Evolutionary conservation across 2,113 vertebrate species (phyloP), one percentile per base, ranked within the genome.

Genomic region (Dunckerocampus dactyliophorus): DNA sequence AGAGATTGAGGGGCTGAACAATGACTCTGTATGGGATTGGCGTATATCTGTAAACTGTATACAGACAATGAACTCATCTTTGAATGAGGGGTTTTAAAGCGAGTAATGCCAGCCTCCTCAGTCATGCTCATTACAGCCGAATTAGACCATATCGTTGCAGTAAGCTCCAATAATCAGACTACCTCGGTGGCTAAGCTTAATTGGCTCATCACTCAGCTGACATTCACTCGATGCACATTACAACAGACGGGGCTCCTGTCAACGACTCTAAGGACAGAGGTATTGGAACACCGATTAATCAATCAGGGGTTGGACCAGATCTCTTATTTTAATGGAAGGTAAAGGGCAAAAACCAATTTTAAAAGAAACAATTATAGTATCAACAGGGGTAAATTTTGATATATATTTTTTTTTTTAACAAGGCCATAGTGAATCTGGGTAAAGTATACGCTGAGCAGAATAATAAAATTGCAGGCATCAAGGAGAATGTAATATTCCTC

Each of bases 91-190:
- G 45, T 79, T 81, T 82, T 68, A 66, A 66, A 76, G 65, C 61
- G 77, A 82, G 78, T 79, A 62, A 81, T 67, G 75, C 75, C 72
- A 62, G 60, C 75, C 76, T 86, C 77, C 76, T 65, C 72, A 66
- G 77, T 73, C 61, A 42, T 34, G 60, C 76, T 84, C 84, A 80
- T 85, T 81, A 77, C 59, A 69, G 74, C 49, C 42, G 67, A 83
- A 88, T 86, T 74, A 82, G 75, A 75, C 71, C 34, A 46, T 69
- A 74, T 84, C 75, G 72, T 59, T 11, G 31, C 47, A 39, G 71
- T 77, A 82, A 84, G 77, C 76, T 81, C 72, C 71, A 63, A 77
- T 79, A 79, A 88, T 83, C 84, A 83, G 80, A 75, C 68, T 75
- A 77, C 76, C 73, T 79, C 67, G 63, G 78, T 75, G 31, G 74